These are phyloP conservation scores for Okamejei kenojei DNA, from an alignment of 2,797 vertebrate species.

Conservation along the genomic window DNA sequence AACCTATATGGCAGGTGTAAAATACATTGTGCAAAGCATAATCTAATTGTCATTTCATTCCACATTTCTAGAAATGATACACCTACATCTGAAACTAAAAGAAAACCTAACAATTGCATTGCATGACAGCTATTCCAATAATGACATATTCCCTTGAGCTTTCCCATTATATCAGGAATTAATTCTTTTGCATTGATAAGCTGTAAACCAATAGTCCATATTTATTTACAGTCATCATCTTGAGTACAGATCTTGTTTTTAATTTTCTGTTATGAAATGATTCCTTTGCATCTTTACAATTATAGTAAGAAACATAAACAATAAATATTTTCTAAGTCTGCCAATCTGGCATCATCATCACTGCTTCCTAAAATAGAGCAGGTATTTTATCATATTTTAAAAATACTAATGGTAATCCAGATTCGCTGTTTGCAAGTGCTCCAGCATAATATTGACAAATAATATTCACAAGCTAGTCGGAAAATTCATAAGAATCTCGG, in stretches of 20 bases:
- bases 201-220: conserved; percentile 17
- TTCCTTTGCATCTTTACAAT: neutral
- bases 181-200: conserved; percentile 35
- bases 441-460: neutral
- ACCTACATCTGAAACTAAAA: conserved; percentile 15
- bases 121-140: conserved; percentile 30
- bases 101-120: conserved; percentile 16
- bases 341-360: neutral
- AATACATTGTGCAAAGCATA: conserved; percentile 2
- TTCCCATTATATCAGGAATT: conserved; percentile 15
- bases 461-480: neutral
- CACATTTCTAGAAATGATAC: neutral
- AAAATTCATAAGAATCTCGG: neutral
- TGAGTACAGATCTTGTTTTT: conserved; percentile 34
- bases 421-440: neutral
- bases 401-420: neutral
- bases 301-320: neutral
- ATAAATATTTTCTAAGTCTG: neutral
- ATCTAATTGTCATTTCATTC: conserved; percentile 19
- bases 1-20: neutral
- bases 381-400: neutral
- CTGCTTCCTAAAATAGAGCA: neutral
- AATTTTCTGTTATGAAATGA: neutral
- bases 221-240: conserved; percentile 40
- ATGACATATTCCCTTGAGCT: conserved; percentile 31